Evolutionary conservation across 2,113 vertebrate genomes (phyloP).

Genomic region (Clarias macrocephalus): DNA sequence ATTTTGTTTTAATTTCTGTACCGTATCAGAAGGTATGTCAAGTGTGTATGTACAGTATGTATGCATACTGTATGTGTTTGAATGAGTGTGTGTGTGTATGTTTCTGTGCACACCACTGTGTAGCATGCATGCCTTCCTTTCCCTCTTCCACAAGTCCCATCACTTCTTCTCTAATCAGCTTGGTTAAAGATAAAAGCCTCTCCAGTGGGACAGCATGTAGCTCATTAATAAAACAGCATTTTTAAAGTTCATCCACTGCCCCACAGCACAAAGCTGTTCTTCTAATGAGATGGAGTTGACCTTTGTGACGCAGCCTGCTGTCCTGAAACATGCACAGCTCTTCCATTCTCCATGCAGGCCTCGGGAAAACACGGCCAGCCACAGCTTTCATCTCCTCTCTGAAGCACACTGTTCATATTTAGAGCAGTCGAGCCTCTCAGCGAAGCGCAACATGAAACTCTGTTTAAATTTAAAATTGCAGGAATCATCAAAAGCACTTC

Average conservation of each 20-base stretch:
- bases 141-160: not conserved
- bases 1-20: not conserved
- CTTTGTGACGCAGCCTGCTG: slow-evolving; percentile 48
- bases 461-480: slow-evolving; percentile 31
- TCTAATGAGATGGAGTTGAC: slow-evolving; percentile 53
- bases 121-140: not conserved
- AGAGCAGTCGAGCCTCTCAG: slow-evolving; percentile 34
- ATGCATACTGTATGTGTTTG: not conserved
- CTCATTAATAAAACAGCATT: slow-evolving; percentile 53
- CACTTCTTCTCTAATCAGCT: slow-evolving; percentile 41
- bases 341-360: slow-evolving; percentile 38
- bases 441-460: not conserved
- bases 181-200: slow-evolving; percentile 48
- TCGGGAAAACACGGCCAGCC: slow-evolving; percentile 27
- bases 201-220: slow-evolving; percentile 49
- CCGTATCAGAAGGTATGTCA: not conserved
- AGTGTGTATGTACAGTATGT: not conserved
- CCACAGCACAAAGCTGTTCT: slow-evolving; percentile 51
- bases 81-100: not conserved
- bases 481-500: slow-evolving; percentile 13
- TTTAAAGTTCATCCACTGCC: slow-evolving; percentile 43
- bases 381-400: slow-evolving; percentile 39
- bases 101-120: not conserved
- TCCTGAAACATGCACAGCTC: slow-evolving; percentile 44
- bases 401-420: slow-evolving; percentile 34